Percentiles rank a stretch among this genome's conserved stretches.
phyloP scores from a whole-genome alignment of 2,113 vertebrate genomes.

The Pelecanus crispus region DNA sequence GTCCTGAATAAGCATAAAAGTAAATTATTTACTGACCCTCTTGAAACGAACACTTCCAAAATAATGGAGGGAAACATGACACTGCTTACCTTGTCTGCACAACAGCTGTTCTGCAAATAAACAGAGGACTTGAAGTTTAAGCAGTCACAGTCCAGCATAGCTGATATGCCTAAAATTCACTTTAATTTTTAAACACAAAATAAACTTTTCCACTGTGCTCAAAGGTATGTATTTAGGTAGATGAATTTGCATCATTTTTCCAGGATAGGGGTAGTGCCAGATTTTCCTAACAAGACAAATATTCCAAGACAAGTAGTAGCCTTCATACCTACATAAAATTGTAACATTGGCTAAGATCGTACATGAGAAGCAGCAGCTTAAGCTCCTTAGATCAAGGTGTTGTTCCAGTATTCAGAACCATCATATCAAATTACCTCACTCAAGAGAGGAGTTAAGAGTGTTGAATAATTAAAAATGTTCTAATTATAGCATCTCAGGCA shows the following conservation, averaged over 20 bases:
- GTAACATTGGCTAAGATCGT: neutral
- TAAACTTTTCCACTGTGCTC: neutral
- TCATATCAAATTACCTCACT: neutral
- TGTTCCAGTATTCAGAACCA: neutral
- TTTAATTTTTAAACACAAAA: neutral
- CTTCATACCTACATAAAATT: neutral
- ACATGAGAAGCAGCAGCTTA: neutral
- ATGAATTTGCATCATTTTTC: neutral
- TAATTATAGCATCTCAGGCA: slow-evolving; percentile 3
- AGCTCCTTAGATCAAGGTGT: neutral
- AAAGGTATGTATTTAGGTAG: neutral
- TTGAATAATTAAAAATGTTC: slow-evolving; percentile 54
- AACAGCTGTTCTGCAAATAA: neutral
- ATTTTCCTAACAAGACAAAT: neutral
- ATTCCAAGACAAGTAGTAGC: neutral
- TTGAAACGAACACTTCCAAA: neutral
- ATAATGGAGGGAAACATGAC: neutral
- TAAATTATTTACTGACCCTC: neutral
- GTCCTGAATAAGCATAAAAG: neutral
- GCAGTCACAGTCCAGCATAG: neutral
- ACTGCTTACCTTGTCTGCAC: neutral
- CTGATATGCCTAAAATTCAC: neutral
- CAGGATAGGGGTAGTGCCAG: neutral
- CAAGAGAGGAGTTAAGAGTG: neutral
- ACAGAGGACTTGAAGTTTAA: neutral